Percentiles rank a stretch among this genome's conserved stretches.
These are phyloP conservation scores for Tenrec ecaudatus DNA, from an alignment of 2,113 vertebrate species.

Conservation along the genomic window DNA sequence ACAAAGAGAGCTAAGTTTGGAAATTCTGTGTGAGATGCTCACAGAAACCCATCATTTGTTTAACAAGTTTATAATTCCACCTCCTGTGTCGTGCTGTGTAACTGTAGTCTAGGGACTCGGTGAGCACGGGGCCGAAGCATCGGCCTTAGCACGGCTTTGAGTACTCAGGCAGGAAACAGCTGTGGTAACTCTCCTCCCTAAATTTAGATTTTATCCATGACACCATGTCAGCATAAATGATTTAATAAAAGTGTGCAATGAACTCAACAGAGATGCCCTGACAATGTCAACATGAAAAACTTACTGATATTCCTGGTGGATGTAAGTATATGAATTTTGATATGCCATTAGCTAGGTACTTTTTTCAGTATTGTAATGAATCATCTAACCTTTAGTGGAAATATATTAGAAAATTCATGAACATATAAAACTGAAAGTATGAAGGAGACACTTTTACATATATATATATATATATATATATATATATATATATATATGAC, in stretches of 20 bases:
- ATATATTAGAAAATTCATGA: background rate
- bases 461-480: background rate
- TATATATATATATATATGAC: background rate
- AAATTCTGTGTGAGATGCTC: constrained; percentile 5
- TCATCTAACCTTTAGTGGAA: background rate
- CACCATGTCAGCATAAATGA: background rate
- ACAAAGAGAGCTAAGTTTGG: background rate
- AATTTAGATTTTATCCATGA: background rate
- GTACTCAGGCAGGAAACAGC: constrained; percentile 30
- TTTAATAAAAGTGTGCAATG: background rate
- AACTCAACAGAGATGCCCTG: background rate
- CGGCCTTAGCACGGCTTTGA: background rate
- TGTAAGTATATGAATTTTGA: background rate
- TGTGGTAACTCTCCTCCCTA: background rate
- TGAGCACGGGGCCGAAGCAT: fast-evolving
- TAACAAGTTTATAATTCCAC: background rate
- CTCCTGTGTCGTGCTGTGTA: fast-evolving
- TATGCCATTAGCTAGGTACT: background rate
- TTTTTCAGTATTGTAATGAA: background rate
- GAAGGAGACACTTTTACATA: background rate
- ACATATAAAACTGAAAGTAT: background rate
- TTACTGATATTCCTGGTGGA: background rate
- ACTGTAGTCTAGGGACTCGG: fast-evolving
- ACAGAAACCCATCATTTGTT: background rate
- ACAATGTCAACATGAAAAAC: constrained; percentile 13